Evolutionary conservation across 2,888 invertebrate species (phyloP), one percentile per base, ranked within the genome.

Genomic region (Stenolophus ochropezus): DNA sequence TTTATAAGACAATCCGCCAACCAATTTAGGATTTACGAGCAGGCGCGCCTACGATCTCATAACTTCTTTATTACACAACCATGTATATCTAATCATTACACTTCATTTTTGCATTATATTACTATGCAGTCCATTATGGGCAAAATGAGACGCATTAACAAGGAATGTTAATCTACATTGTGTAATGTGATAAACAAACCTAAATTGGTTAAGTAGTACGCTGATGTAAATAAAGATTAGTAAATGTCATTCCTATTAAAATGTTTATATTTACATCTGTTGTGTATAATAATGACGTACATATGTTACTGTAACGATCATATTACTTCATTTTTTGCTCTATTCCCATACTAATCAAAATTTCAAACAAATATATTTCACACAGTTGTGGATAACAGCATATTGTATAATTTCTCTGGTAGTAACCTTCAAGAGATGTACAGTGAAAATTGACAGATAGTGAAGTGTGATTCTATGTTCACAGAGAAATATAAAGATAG

Each of bases 11-110:
- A 21, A 25, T 21, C 16, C 11, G 4, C n/a, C 21, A 61, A 23
- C 61, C 61, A 61, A 61, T 61, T 61, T 61, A 11, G 25, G 21
- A 25, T 61, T 61, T 61, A 61, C 27, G 61, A 61, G 2, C 6
- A 11, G 6, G 27, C 23, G 23, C 21, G 56, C 21, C 11, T 21
- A 56, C 61, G 25, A 23, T 56, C 21, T 53, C 18, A 18, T 18
- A 56, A 56, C 56, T 21, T 56, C 56, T 56, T 56, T 56, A 56
- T 56, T 56, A 20, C 56, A 21, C 16, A 53, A 53, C 20, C 51
- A 8, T 21, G 20, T 20, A 53, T 21, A 20, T 20, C 56, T 56
- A 56, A 56, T 56, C 18, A 56, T 56, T 21, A 14, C 5, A 18
- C 18, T 18, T 20, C 11, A 56, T 21, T 56, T 18, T 56, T 21